phyloP scores from a whole-genome alignment of 2,113 vertebrate species.

The Regulus satrapa region DNA sequence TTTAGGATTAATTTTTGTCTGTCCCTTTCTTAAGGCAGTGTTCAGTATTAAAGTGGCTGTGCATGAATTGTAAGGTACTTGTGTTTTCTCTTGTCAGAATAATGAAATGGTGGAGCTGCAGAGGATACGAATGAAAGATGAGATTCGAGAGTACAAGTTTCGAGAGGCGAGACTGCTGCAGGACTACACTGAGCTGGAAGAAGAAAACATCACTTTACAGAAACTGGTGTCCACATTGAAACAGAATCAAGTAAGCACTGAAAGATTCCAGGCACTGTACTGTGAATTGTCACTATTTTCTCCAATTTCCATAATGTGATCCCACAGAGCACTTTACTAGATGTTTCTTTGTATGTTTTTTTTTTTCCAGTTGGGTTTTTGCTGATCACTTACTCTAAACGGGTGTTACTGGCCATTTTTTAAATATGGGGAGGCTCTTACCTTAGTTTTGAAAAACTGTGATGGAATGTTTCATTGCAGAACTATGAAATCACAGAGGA shows the following conservation, averaged over 20 bases:
- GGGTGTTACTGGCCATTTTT: not conserved
- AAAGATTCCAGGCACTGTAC: not conserved
- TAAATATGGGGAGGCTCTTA: not conserved
- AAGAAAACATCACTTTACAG: conserved; percentile 96
- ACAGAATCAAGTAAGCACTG: conserved; percentile 87
- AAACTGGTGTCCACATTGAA: conserved; percentile 93
- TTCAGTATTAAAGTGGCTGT: not conserved
- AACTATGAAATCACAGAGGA: not conserved
- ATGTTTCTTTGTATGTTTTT: not conserved
- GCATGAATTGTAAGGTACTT: not conserved
- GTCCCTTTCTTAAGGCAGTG: not conserved
- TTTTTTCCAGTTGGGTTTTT: not conserved
- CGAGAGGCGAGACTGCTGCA: conserved; percentile 89
- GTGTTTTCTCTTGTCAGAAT: conserved; percentile 73
- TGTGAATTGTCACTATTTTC: not conserved
- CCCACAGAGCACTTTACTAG: rapidly evolving
- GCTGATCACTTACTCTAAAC: not conserved
- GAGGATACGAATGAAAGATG: conserved; percentile 88
- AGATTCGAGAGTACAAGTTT: conserved; percentile 92
- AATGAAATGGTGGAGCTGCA: conserved; percentile 93
- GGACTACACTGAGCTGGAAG: conserved; percentile 96
- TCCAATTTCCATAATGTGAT: not conserved
- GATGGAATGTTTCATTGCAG: not conserved
- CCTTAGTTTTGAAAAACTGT: not conserved
- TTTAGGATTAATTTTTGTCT: not conserved